Base-by-base conservation (phyloP, 1,140 invertebrate species). In the Papilio polytes region DNA sequence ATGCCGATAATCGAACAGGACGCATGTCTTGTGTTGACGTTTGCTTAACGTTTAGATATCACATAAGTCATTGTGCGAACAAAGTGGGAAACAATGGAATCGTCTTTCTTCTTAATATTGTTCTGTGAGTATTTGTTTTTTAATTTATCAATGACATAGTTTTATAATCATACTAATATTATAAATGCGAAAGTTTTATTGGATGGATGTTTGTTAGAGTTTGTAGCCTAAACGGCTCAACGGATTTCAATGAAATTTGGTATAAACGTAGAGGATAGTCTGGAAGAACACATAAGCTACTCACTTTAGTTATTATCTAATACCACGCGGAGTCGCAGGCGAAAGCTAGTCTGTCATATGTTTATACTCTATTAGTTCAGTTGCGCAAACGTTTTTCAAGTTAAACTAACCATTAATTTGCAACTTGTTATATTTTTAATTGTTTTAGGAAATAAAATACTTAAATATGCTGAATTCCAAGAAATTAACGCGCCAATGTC, bases 81-180 rank as follows among this genome's bases (percentile, higher is more conserved):
- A 20, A 20, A n/a, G 53, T 20, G 9, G n/a, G 53, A 46, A 78
- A 89, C 73, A 44, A 87, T 90, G 88, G 89, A 85, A 85, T 80
- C 82, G 78, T 79, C 83, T 15, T 46, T 89, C 70, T 83, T 73
- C 82, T 81, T 89, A 80, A 46, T 88, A 36, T 53, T 85, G 36
- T 46, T 88, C 15, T 73, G 89, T 91, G 84, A 91, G 89, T 91
- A 73, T 10, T 20, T n/a, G n/a, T n/a, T 80, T 78, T 80, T 44
- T 74, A 72, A 7, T 74, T 74, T 46, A 10, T 74, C 72, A 74
- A 74, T 74, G 72, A 44, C 72, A 48, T 10, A 46, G 31, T 72
- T 36, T 36, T 36, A 72, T 72, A 72, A 70, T 56, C n/a, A n/a
- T n/a, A n/a, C n/a, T n/a, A n/a, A n/a, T n/a, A n/a, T n/a, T n/a